A percentile compares a stretch with the other conserved stretches of the same genome.
Evolutionary conservation across 1,140 invertebrate genomes (phyloP).

Genomic region (Drosophila aff.): DNA sequence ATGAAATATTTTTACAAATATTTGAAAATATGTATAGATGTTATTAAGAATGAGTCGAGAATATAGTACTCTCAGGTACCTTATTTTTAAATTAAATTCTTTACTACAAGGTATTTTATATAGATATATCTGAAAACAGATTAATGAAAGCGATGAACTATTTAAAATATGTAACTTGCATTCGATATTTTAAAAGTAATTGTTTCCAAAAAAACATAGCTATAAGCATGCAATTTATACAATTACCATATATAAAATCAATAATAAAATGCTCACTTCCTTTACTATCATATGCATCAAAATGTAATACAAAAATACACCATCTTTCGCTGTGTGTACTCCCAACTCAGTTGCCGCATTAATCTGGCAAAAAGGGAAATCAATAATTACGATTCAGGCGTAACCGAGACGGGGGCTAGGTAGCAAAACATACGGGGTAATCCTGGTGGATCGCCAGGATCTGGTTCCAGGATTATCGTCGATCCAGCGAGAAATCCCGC

Average conservation of each 20-base stretch:
- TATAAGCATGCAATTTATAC: too few relatives aligned
- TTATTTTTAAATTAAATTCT: not conserved
- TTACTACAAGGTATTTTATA: not conserved
- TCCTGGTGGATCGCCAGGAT: constrained; percentile 13
- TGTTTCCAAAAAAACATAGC: too few relatives aligned
- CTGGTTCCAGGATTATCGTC: constrained; percentile 23
- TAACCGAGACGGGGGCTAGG: constrained; percentile 51
- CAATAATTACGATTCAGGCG: constrained; percentile 55
- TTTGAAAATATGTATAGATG: not conserved
- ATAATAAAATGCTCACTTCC: too few relatives aligned
- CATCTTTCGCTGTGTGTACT: not conserved
- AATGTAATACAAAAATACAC: not conserved
- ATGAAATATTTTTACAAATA: not conserved
- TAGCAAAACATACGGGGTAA: constrained; percentile 42
- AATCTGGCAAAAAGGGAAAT: constrained; percentile 43
- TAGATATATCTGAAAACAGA: too few relatives aligned
- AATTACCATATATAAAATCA: too few relatives aligned
- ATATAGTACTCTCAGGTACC: too few relatives aligned
- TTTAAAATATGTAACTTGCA: too few relatives aligned
- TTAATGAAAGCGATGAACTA: too few relatives aligned
- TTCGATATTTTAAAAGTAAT: too few relatives aligned
- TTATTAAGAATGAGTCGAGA: not conserved
- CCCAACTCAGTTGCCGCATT: constrained; percentile 35
- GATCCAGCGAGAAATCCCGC: constrained; percentile 46
- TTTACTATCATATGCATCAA: not conserved